These are phyloP conservation scores for Gryllus longicercus DNA, from an alignment of 2,888 invertebrate genomes.

Conservation along the genomic window DNA sequence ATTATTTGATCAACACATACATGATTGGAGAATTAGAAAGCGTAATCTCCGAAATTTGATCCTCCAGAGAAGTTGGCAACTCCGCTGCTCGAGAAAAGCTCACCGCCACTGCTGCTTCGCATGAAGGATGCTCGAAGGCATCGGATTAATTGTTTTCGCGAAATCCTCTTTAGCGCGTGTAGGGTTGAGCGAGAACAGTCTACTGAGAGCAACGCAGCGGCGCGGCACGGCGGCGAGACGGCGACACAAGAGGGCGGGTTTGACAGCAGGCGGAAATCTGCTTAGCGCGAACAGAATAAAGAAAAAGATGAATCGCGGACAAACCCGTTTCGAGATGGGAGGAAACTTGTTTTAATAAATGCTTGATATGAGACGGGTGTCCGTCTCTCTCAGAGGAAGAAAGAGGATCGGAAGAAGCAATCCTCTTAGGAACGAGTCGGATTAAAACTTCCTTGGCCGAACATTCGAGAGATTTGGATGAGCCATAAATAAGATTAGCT, in stretches of 20 bases:
- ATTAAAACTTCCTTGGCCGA: constrained; percentile 1
- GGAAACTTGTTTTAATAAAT: constrained; percentile 5
- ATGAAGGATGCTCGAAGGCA: no score
- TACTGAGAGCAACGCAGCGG: no score
- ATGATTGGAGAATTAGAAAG: no score
- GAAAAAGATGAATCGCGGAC: neutral
- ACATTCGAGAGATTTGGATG: neutral
- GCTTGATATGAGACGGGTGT: constrained; percentile 4
- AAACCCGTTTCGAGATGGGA: neutral
- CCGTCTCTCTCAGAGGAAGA: neutral
- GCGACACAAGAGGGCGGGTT: neutral
- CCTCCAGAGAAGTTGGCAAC: no score
- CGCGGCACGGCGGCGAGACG: no score
- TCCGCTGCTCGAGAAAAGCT: no score
- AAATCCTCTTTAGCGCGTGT: no score
- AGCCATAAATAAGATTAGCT: constrained; percentile 8
- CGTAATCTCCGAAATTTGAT: no score
- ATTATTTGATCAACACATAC: no score
- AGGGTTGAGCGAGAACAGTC: no score
- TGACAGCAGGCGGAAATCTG: neutral
- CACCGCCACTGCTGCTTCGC: no score
- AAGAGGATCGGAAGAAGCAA: neutral
- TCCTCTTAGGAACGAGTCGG: neutral
- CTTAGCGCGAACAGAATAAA: neutral
- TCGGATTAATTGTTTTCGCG: no score